A percentile compares a stretch with the other conserved stretches of the same genome.
Evolutionary conservation across 2,797 vertebrate genomes (phyloP).

Genomic region (Sitta carolinensis): DNA sequence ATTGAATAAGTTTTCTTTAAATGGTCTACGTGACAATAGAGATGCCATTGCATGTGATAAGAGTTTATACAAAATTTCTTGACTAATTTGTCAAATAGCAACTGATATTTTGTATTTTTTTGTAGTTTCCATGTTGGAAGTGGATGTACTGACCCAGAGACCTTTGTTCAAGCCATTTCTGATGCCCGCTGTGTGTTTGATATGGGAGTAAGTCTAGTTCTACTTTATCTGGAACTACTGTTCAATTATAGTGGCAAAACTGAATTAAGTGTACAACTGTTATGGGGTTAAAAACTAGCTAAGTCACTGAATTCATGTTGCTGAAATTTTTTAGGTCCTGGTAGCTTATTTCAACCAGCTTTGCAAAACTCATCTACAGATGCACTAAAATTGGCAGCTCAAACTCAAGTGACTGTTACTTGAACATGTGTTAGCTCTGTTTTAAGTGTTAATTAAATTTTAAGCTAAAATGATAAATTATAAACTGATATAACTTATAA

Average conservation of each 20-base stretch:
- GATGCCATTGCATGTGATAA: not conserved
- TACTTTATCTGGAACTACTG: not conserved
- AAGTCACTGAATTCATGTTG: not conserved
- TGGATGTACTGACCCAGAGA: constrained; percentile 90
- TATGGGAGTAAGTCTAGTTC: constrained; percentile 86
- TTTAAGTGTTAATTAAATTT: not conserved
- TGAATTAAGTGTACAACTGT: not conserved
- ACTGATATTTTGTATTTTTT: not conserved
- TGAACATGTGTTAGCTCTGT: not conserved
- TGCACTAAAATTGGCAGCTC: not conserved
- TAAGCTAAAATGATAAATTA: not conserved
- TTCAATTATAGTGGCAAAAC: not conserved
- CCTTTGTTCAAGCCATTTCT: constrained; percentile 89
- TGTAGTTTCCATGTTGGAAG: constrained; percentile 96
- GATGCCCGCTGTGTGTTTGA: constrained; percentile 96
- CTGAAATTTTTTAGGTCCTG: not conserved
- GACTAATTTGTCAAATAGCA: not conserved
- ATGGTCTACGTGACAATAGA: not conserved
- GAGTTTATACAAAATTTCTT: not conserved
- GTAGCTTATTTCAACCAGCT: not conserved
- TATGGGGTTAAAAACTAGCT: not conserved
- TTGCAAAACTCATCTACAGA: not conserved
- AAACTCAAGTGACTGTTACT: not conserved
- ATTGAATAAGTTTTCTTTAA: not conserved
- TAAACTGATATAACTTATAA: not conserved